Percentiles rank a stretch among this genome's conserved stretches.
Evolutionary conservation across 1,140 invertebrate genomes (phyloP).

Genomic region (Dendroctonus valens): DNA sequence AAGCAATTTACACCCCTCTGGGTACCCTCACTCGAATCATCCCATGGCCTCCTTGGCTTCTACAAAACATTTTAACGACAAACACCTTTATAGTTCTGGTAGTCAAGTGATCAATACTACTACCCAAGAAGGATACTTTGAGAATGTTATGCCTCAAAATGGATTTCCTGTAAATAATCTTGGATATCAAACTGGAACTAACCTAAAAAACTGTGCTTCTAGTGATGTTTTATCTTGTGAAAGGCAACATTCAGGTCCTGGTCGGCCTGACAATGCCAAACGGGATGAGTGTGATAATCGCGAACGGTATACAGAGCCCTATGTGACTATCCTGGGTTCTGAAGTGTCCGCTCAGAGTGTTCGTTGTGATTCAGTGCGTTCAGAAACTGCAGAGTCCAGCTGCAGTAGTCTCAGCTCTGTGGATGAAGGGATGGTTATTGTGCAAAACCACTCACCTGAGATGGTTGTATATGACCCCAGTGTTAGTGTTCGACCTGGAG

Average conservation of each 20-base stretch:
- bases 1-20: conserved; percentile 32
- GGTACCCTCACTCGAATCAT: conserved; percentile 38
- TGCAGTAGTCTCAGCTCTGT: conserved; percentile 53
- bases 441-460: conserved; percentile 42
- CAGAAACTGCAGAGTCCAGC: conserved; percentile 53
- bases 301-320: conserved; percentile 41
- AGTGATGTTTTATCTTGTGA: conserved; percentile 38
- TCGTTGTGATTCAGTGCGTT: conserved; percentile 52
- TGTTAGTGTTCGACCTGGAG: conserved; percentile 47
- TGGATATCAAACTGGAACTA: conserved; percentile 37
- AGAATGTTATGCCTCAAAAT: conserved; percentile 42
- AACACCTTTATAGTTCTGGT: conserved; percentile 38
- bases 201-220: conserved; percentile 41
- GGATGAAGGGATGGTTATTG: conserved; percentile 46
- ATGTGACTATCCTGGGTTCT: conserved; percentile 44
- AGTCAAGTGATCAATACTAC: conserved; percentile 33
- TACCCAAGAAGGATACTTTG: conserved; percentile 38
- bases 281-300: conserved; percentile 43
- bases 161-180: conserved; percentile 42
- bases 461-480: conserved; percentile 50
- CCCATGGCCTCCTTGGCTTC: conserved; percentile 46
- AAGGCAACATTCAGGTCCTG: conserved; percentile 37
- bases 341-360: conserved; percentile 43
- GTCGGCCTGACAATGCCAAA: conserved; percentile 37
- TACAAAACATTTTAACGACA: conserved; percentile 39